Conservation (phyloP, 2,113 vertebrate species). For the Chionis minor region DNA sequence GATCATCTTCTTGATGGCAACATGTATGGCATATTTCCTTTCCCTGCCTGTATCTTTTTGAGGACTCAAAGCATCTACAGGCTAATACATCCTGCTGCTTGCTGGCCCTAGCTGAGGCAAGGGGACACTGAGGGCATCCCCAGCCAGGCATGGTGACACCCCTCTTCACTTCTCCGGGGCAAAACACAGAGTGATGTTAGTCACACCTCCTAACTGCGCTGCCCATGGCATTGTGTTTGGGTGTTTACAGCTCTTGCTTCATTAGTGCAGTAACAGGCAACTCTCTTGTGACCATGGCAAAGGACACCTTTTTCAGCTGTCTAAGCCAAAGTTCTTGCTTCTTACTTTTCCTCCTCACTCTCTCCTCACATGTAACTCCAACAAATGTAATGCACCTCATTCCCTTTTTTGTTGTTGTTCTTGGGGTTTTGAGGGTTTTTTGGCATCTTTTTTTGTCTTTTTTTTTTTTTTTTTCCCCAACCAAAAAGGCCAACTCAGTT, state of each 20-base stretch:
- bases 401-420: not conserved
- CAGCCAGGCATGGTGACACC: not conserved
- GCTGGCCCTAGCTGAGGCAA: not conserved
- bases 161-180: not conserved
- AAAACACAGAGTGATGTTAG: not conserved
- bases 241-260: not conserved
- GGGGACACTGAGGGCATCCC: not conserved
- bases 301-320: not conserved
- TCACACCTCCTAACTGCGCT: not conserved
- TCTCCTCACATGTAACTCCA: not conserved
- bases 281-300: not conserved
- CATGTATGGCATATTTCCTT: not conserved
- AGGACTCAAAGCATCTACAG: not conserved
- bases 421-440: no score
- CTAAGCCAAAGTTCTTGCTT: not conserved
- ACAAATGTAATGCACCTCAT: not conserved
- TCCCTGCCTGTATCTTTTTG: not conserved
- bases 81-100: not conserved
- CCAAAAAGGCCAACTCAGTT: not conserved
- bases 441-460: no score
- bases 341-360: not conserved
- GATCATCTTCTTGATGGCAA: not conserved
- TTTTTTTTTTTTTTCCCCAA: not conserved
- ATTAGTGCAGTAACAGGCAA: not conserved
- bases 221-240: not conserved